A percentile compares a stretch with the other conserved stretches of the same genome.
Evolutionary conservation across 2,113 vertebrate genomes (phyloP).

Genomic region (Melanotaenia duboulayi): DNA sequence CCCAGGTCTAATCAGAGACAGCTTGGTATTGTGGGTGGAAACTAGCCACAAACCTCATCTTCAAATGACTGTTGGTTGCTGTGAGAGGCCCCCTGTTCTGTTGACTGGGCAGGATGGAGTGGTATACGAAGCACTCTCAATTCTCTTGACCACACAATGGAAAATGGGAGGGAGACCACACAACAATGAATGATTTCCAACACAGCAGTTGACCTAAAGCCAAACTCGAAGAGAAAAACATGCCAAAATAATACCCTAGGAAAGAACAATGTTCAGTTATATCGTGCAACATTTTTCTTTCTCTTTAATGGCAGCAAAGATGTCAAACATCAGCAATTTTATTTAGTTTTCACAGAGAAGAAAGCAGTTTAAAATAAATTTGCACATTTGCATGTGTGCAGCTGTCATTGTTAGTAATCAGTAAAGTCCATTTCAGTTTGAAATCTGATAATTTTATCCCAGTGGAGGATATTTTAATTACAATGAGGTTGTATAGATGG

Average conservation of each 20-base stretch:
- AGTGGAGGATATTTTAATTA: too few relatives aligned
- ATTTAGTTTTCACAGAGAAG: background rate
- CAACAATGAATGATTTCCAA: constrained; percentile 73
- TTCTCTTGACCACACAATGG: constrained; percentile 77
- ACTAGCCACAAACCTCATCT: constrained; percentile 81
- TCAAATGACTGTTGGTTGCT: constrained; percentile 75
- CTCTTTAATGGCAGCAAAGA: constrained; percentile 17
- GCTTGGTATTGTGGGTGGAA: constrained; percentile 79
- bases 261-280: constrained; percentile 39
- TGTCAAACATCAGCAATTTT: background rate
- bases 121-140: constrained; percentile 57
- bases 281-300: constrained; percentile 30
- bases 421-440: background rate
- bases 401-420: background rate
- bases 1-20: constrained; percentile 80
- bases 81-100: constrained; percentile 72
- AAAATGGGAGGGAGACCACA: constrained; percentile 75
- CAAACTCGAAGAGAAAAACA: constrained; percentile 48
- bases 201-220: constrained; percentile 57
- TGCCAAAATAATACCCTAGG: constrained; percentile 27
- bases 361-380: background rate
- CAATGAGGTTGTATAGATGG: too few relatives aligned
- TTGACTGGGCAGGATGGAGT: constrained; percentile 74
- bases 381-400: too few relatives aligned
- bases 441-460: too few relatives aligned